Conservation (phyloP, 2,888 invertebrate species). For the Aphidius colemani region DNA sequence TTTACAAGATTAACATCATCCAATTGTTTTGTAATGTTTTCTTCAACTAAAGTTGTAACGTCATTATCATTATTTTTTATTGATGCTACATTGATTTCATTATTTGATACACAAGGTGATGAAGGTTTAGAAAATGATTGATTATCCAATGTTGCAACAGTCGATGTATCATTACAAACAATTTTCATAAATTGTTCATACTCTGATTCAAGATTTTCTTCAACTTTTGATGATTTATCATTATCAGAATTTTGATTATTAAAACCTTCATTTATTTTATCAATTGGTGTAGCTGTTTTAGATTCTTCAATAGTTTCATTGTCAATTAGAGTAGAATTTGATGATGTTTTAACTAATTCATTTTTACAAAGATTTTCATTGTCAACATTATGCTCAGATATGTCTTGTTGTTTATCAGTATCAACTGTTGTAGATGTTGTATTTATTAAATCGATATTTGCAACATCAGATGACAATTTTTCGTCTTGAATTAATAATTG, state of each 20-base stretch:
- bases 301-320: not conserved
- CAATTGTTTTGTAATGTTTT: too few relatives aligned
- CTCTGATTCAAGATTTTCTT: constrained; percentile 60
- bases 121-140: constrained; percentile 19
- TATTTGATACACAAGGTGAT: not conserved
- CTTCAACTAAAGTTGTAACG: too few relatives aligned
- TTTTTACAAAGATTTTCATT: constrained; percentile 13
- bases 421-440: not conserved
- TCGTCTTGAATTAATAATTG: too few relatives aligned
- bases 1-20: too few relatives aligned
- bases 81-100: too few relatives aligned
- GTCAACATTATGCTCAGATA: constrained; percentile 26
- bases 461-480: not conserved
- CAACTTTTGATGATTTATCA: constrained; percentile 14
- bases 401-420: constrained; percentile 22
- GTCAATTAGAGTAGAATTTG: constrained; percentile 8
- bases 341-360: not conserved
- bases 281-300: not conserved
- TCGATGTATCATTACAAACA: constrained; percentile 51
- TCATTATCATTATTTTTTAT: too few relatives aligned
- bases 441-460: not conserved
- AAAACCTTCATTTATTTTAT: not conserved
- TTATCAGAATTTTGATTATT: not conserved
- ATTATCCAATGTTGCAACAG: constrained; percentile 20
- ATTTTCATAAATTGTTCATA: constrained; percentile 68